These are phyloP conservation scores for Delichon dasypus DNA, from an alignment of 2,797 vertebrate species.

Conservation along the genomic window DNA sequence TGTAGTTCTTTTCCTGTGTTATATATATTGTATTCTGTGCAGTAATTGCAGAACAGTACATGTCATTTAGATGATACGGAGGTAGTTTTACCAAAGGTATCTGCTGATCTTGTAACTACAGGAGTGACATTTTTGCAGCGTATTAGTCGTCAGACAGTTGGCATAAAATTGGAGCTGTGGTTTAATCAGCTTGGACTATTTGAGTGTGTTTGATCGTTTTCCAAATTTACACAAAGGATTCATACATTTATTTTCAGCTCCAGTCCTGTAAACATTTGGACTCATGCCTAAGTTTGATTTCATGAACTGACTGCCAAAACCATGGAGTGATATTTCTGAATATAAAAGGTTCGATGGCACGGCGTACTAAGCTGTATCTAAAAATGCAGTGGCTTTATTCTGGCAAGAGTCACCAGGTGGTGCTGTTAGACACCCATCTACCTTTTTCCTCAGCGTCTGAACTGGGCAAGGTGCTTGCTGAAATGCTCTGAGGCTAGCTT, in stretches of 20 bases:
- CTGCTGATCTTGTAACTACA: neutral
- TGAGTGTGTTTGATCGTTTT: neutral
- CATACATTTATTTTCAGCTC: neutral
- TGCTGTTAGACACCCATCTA: neutral
- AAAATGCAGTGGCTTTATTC: neutral
- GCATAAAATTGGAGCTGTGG: neutral
- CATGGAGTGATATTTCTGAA: neutral
- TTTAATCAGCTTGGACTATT: neutral
- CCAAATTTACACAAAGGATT: neutral
- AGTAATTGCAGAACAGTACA: neutral
- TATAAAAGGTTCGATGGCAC: neutral
- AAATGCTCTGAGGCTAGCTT: neutral
- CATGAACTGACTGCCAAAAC: neutral
- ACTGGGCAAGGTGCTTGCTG: neutral
- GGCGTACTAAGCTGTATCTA: neutral
- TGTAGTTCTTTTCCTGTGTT: neutral
- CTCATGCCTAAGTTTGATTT: neutral
- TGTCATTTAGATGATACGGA: neutral
- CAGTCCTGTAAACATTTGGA: neutral
- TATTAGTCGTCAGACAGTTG: neutral
- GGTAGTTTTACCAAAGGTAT: neutral
- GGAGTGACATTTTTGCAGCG: neutral
- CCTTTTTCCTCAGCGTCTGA: neutral
- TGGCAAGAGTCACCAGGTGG: conserved; percentile 37
- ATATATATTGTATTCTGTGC: neutral